Percentiles rank a stretch among this genome's conserved stretches.
Conservation (phyloP, 2,888 invertebrate genomes). For the Chymomyza amoena region DNA sequence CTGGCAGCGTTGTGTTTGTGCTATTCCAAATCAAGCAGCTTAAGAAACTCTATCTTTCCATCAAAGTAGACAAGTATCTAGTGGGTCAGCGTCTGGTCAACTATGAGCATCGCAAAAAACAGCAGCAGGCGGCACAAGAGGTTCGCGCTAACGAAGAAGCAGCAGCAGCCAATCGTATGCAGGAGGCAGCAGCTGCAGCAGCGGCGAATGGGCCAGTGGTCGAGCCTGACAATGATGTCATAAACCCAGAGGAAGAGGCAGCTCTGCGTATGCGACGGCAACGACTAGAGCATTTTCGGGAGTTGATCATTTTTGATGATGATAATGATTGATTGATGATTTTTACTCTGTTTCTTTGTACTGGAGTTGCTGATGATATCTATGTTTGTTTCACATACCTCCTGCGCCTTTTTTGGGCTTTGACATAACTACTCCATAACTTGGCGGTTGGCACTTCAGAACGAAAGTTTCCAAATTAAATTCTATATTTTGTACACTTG, state of each 20-base stretch:
- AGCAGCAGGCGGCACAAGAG: constrained; percentile 72
- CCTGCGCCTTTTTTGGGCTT: neutral
- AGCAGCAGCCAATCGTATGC: constrained; percentile 24
- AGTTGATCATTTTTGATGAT: constrained; percentile 26
- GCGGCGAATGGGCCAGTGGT: constrained; percentile 7
- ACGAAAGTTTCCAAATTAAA: constrained; percentile 23
- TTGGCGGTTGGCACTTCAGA: neutral
- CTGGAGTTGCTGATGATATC: constrained; percentile 47
- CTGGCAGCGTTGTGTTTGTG: constrained; percentile 84
- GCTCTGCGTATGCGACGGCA: constrained; percentile 34
- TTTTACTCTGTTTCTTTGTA: constrained; percentile 42
- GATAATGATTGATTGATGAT: too few relatives aligned
- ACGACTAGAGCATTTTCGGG: constrained; percentile 39
- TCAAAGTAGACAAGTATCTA: constrained; percentile 99
- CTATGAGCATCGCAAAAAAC: constrained; percentile 91
- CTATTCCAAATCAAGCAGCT: constrained; percentile 95
- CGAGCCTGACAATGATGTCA: constrained; percentile 24
- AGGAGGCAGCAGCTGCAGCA: constrained; percentile 17
- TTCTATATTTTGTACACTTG: constrained; percentile 18
- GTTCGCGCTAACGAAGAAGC: constrained; percentile 54
- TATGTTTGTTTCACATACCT: constrained; percentile 38
- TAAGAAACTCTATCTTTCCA: constrained; percentile 96
- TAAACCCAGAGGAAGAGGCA: constrained; percentile 50
- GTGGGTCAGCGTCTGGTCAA: constrained; percentile 98
- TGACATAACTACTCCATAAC: neutral